Evolutionary conservation across 2,797 vertebrate species (phyloP), one percentile per base, ranked within the genome.

Genomic region (Passerculus sandwichensis): DNA sequence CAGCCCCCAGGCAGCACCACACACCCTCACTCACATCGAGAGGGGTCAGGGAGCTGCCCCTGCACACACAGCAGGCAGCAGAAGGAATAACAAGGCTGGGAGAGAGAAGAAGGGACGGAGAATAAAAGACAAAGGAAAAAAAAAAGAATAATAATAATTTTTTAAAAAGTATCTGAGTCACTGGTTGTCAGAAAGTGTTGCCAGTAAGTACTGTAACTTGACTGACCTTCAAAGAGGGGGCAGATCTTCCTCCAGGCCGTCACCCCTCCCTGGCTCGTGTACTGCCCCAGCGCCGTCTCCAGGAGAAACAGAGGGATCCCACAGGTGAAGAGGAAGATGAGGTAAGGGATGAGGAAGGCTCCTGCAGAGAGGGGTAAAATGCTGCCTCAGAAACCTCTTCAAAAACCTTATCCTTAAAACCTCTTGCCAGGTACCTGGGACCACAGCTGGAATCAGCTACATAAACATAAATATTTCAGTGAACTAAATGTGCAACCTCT

Each of bases 241-340:
- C 99, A 99, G 80, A 99, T 99, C 97, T 99, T 99, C 97, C 98
- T 98, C 99, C 99, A 99, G 92, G 99, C 98, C 0, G 99, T 99
- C 61, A 99, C 96, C 2, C 98, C 99, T 5, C 99, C 98, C 96
- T 99, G 98, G 61, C 98, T 99, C 47, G 99, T 99, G 95, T 99
- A 99, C 94, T 99, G 99, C 30, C 99, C 99, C 97, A 99, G 53
- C 0, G 99, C 98, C 0, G 98, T 99, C 98, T 99, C 99, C 98
- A 99, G 86, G 92, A 99, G 98, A 95, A 99, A 99, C 59, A 99
- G 13, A 0, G 99, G 99, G 82, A 99, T 98, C 66, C 99, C 99
- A 1, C 98, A 99, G 83, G 98, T 98, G 91, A 99, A 97, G 87
- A 99, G 98, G 97, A 99, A 98, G 92, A 99, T 97, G 91, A 99